phyloP scores from a whole-genome alignment of 2,113 vertebrate genomes.

The Tympanuchus pallidicinctus region DNA sequence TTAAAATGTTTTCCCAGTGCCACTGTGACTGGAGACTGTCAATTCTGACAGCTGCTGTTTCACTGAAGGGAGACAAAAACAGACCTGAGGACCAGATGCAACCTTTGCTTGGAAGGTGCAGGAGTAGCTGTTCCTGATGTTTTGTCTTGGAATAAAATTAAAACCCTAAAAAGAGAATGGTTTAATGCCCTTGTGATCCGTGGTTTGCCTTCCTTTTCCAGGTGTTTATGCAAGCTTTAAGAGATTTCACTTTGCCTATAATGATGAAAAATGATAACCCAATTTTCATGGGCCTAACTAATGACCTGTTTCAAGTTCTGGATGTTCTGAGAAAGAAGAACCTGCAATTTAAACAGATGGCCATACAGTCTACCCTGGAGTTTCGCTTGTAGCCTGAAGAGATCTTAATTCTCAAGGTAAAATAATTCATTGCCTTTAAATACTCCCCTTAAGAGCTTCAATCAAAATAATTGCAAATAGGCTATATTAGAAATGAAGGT shows the following conservation, averaged over 20 bases:
- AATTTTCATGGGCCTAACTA: constrained; percentile 83
- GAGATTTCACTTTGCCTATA: constrained; percentile 89
- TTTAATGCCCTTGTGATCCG: background rate
- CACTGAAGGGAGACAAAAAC: constrained; percentile 78
- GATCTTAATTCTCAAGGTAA: constrained; percentile 88
- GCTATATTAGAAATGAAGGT: constrained; percentile 12
- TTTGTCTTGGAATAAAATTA: background rate
- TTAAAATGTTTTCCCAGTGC: constrained; percentile 70
- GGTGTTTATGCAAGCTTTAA: constrained; percentile 85
- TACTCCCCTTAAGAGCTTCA: background rate
- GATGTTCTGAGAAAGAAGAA: constrained; percentile 81
- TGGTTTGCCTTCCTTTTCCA: constrained; percentile 44
- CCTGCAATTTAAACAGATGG: constrained; percentile 82
- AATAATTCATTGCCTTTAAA: constrained; percentile 27
- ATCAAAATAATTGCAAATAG: constrained; percentile 26
- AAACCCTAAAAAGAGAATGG: background rate
- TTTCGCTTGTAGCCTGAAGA: constrained; percentile 88
- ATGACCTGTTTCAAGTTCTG: constrained; percentile 87
- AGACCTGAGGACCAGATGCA: constrained; percentile 84
- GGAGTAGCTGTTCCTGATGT: background rate
- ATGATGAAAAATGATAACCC: constrained; percentile 86
- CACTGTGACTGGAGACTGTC: constrained; percentile 85
- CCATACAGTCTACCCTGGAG: constrained; percentile 82
- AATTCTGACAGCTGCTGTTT: constrained; percentile 82
- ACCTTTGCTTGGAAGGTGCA: background rate